These are phyloP conservation scores for Nicator chloris DNA, from an alignment of 2,113 vertebrate genomes.

Conservation along the genomic window DNA sequence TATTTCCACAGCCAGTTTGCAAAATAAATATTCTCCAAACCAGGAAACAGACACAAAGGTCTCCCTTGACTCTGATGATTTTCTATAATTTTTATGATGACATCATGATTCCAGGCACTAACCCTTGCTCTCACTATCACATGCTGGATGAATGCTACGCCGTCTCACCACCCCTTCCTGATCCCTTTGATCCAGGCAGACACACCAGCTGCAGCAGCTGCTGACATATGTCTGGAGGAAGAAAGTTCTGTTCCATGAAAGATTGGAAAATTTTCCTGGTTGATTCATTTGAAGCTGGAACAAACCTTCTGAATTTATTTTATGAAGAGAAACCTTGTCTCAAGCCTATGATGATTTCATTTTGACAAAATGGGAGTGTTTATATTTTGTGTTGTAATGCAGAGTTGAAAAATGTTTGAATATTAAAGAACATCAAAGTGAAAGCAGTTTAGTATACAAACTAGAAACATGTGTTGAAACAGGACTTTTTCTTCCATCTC, in stretches of 20 bases:
- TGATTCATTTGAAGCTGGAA: background rate
- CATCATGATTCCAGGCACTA: background rate
- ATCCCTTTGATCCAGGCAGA: conserved; percentile 3
- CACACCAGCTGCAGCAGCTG: conserved; percentile 2
- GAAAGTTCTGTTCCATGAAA: background rate
- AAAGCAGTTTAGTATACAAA: background rate
- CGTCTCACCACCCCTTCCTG: background rate
- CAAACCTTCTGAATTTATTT: background rate
- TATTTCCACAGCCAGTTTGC: background rate
- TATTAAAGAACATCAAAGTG: background rate
- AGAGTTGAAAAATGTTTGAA: background rate
- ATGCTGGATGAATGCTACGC: background rate
- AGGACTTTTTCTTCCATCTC: background rate
- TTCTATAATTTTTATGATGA: background rate
- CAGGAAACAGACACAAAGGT: background rate
- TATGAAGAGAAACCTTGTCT: background rate
- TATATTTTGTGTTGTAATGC: background rate
- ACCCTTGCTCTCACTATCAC: background rate
- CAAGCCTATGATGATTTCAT: background rate
- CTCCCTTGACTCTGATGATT: background rate
- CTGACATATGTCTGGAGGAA: background rate
- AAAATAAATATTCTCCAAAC: background rate
- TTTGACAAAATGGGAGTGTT: background rate
- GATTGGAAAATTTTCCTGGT: background rate
- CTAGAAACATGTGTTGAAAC: background rate